phyloP scores from a whole-genome alignment of 2,888 invertebrate genomes.

The Noctua fimbriata region DNA sequence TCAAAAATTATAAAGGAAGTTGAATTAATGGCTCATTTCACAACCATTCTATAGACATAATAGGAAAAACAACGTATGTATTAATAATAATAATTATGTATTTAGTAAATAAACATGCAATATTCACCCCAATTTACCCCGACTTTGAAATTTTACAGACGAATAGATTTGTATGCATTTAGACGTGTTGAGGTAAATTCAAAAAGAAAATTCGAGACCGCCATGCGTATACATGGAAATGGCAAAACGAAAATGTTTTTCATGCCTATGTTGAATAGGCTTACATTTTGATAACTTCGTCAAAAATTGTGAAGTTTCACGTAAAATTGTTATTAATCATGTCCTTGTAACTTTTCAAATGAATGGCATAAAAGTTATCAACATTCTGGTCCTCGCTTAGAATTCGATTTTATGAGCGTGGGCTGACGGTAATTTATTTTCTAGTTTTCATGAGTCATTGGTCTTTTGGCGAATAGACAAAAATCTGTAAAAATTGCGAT shows the following conservation, averaged over 20 bases:
- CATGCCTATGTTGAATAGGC: conserved; percentile 17
- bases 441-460: conserved; percentile 40
- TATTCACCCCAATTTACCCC: conserved; percentile 9
- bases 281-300: conserved; percentile 30
- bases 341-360: conserved; percentile 52
- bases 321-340: conserved; percentile 58
- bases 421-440: conserved; percentile 42
- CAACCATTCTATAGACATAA: neutral
- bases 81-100: neutral
- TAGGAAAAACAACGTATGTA: neutral
- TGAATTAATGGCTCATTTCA: neutral
- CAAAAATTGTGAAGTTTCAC: conserved; percentile 48
- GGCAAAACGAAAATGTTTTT: conserved; percentile 14
- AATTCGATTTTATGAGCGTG: conserved; percentile 43
- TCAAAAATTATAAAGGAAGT: neutral
- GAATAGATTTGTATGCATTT: conserved; percentile 6
- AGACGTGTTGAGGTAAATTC: neutral
- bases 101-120: neutral
- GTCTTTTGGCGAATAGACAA: neutral
- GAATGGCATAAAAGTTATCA: conserved; percentile 56
- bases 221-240: conserved; percentile 4
- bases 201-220: conserved; percentile 5
- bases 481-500: neutral
- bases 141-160: conserved; percentile 15
- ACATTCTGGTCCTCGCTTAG: conserved; percentile 35